Evolutionary conservation across 1,140 invertebrate genomes (phyloP), one percentile per base, ranked within the genome.

Genomic region (Cyclina sinensis): DNA sequence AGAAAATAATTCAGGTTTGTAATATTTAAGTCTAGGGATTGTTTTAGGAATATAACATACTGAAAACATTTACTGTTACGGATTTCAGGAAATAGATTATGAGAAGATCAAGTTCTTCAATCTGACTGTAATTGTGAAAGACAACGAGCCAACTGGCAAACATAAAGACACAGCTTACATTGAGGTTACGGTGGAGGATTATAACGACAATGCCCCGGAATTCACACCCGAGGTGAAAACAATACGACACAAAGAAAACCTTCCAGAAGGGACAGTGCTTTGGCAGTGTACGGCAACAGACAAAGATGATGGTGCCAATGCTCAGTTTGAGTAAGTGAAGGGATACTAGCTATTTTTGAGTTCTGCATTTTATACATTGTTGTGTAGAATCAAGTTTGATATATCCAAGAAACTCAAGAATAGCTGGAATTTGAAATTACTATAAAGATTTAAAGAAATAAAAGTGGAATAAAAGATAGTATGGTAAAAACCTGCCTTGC

Each of bases 201-300:
- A 90, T 57, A 94, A 94, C 86, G 93, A 94, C 84, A 93, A 94
- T 76, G 86, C 89, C 9, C 93, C 94, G 32, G 86, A 89, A 43
- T 94, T 94, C 68, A 73, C 70, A 7, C 79, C 90, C 12, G 90
- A 89, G 78, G 90, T 92, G 16, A 83, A 90, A 43, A 90, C 82
- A n/a, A 89, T 90, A 32, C 43, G 70, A 14, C 78, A 86, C 46
- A 62, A 51, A 46, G 93, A 94, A 83, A 91, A 93, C 68, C 88
- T 90, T 24, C 24, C 79, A 27, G 86, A 85, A 59, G 91, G 91
- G n/a, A 90, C 90, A 16, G 70, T 89, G 21, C 68, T 94, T 0
- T 90, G 91, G 46, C 87, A 89, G 27, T 94, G 92, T 76, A 76
- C 89, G 14, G 93, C 93, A 11, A 76, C 70, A 43, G 93, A 94